phyloP scores from a whole-genome alignment of 2,888 invertebrate genomes.

The Diploptera punctata region DNA sequence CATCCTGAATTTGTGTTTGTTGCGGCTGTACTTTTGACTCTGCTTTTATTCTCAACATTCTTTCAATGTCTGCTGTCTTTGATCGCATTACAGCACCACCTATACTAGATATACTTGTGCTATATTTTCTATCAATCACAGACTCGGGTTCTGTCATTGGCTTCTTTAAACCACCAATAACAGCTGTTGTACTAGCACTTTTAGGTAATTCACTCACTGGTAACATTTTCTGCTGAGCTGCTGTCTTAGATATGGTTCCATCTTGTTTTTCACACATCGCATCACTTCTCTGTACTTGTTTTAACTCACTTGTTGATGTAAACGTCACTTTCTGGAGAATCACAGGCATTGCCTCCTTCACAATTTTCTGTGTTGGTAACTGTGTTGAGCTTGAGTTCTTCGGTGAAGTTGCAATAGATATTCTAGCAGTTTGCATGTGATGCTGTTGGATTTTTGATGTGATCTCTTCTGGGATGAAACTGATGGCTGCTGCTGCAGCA shows the following conservation, averaged over 20 bases:
- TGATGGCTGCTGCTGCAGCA: constrained; percentile 60
- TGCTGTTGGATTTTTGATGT: constrained; percentile 31
- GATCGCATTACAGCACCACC: constrained; percentile 70
- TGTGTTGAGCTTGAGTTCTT: constrained; percentile 1
- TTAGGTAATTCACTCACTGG: constrained; percentile 30
- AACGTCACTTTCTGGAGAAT: constrained; percentile 51
- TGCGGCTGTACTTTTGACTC: constrained; percentile 40
- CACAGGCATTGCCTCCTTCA: constrained; percentile 40
- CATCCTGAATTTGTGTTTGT: constrained; percentile 57
- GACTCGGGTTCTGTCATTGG: constrained; percentile 28
- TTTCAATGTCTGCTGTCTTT: constrained; percentile 72
- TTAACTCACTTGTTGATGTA: constrained; percentile 65
- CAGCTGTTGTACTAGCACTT: constrained; percentile 38
- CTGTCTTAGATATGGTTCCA: neutral
- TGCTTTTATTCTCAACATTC: constrained; percentile 52
- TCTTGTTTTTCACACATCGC: constrained; percentile 10
- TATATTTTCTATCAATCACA: constrained; percentile 53
- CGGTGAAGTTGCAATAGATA: constrained; percentile 21
- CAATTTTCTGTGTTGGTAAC: constrained; percentile 3
- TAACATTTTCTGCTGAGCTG: neutral
- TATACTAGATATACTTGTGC: constrained; percentile 68
- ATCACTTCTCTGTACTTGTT: constrained; percentile 50
- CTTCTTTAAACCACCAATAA: constrained; percentile 4
- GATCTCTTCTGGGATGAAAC: constrained; percentile 61
- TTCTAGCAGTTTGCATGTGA: constrained; percentile 17